phyloP scores from a whole-genome alignment of 2,888 invertebrate species.

The Platynereis dumerilii region DNA sequence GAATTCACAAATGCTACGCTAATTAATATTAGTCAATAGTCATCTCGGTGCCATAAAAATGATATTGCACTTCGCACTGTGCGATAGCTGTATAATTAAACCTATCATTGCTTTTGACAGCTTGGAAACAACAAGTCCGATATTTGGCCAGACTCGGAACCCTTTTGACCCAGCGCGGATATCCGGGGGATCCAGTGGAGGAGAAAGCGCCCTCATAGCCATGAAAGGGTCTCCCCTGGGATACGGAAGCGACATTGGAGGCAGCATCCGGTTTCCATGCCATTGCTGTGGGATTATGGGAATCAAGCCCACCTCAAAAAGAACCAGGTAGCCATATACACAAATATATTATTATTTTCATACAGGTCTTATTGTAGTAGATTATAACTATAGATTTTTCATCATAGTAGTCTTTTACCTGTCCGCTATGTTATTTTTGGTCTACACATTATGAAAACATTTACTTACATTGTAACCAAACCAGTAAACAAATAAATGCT shows the following conservation, averaged over 20 bases:
- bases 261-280: constrained; percentile 61
- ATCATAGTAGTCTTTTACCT: no score
- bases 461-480: no score
- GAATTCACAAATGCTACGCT: no score
- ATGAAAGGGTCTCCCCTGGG: constrained; percentile 59
- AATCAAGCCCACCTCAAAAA: constrained; percentile 54
- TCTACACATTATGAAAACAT: no score
- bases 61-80: no score
- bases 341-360: background rate
- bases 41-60: no score
- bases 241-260: constrained; percentile 61
- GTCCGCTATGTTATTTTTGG: no score
- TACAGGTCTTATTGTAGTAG: background rate
- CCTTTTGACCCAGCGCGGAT: constrained; percentile 48
- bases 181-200: constrained; percentile 61
- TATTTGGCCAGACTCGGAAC: constrained; percentile 61
- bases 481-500: no score
- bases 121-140: constrained; percentile 34
- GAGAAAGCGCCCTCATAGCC: constrained; percentile 60
- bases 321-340: constrained; percentile 38
- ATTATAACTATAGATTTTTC: background rate
- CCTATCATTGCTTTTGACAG: no score
- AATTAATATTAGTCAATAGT: no score
- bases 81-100: no score
- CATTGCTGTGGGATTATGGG: constrained; percentile 60